Base-by-base conservation (phyloP, 2,888 invertebrate genomes). In the Himalopsyche tibetana region DNA sequence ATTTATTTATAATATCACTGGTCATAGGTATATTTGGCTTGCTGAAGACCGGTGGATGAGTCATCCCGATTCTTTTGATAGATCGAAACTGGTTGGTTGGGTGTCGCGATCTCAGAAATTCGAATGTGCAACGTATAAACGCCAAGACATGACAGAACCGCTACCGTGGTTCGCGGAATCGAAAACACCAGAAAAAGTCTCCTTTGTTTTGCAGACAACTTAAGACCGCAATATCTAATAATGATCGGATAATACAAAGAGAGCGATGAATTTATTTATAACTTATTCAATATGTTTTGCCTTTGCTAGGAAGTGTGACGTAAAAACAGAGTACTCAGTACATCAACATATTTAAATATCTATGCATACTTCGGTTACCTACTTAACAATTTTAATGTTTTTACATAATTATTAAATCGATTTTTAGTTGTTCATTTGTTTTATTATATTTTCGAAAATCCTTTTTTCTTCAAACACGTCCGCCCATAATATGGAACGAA, bases 101-200 rank as follows among this genome's bases (percentile, higher is more conserved):
- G 74, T 74, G 38, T 74, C 38, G 74, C 74, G 74, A 74, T 74
- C 38, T 74, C 74, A 74, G 74, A 74, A 74, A 74, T 38, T 74
- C 74, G 74, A 74, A 36, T 74, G 74, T 74, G 74, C 74, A 74
- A 74, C 15, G 8, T 51, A 4, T 74, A 11, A 74, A 38, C 19
- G 74, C 28, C 12, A 38, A 36, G 74, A 36, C 74, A 15, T 38
- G 74, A 74, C 74, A 74, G 74, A 74, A 74, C 74, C 74, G 74
- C 74, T 28, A 74, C 74, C 74, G 74, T 36, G 38, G 12, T 74
- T 74, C 74, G 74, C 8, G 36, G 74, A 74, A 74, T 74, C 38
- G 36, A 74, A n/a, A 69, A 36, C 74, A 74, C 2, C 36, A 38
- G 36, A 74, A 74, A 74, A 28, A 36, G 5, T 36, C 38, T 15